Evolutionary conservation across 1,140 invertebrate genomes (phyloP), one percentile per base, ranked within the genome.

Genomic region (Centruroides sculpturatus): DNA sequence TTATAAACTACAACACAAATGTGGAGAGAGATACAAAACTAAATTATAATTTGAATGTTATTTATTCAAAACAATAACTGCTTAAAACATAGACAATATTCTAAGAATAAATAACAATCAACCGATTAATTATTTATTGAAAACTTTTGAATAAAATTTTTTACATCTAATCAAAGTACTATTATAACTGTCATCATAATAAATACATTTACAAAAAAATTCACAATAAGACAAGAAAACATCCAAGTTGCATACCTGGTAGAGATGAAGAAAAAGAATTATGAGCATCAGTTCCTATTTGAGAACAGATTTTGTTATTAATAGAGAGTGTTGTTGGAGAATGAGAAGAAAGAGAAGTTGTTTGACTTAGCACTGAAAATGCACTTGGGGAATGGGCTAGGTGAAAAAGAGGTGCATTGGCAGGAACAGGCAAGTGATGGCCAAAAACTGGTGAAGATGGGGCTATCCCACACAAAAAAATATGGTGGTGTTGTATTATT

Each of bases 371-470:
- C 12, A 63, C 62, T 53, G 57, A 63, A 53, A 63, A 63, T 54
- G 62, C 62, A 54, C 62, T 63, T 60, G 62, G 62, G 53, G 62
- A 59, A 54, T 63, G 62, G 56, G 62, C 58, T 60, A 63, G 53
- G 47, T 63, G 62, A 62, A 57, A 57, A 55, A 62, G 59, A 56
- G 62, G 62, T 59, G 62, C 59, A 49, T 56, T 57, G 55, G 57
- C 62, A 56, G 62, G 58, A 59, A 58, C 59, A 10, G 62, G 57
- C 50, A 58, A 46, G 12, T 57, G 62, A 57, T 57, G 57, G 55
- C 58, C 57, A 55, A 63, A 63, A 55, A 63, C 47, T 12, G 58
- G 59, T 13, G 62, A 48, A 36, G 62, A 63, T 8, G 62, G 62
- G 50, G 62, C 62, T 63, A 51, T 50, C 56, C 35, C 41, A 41